Conservation (phyloP, 1,140 invertebrate genomes). For the Trachymyrmex cornetzi region DNA sequence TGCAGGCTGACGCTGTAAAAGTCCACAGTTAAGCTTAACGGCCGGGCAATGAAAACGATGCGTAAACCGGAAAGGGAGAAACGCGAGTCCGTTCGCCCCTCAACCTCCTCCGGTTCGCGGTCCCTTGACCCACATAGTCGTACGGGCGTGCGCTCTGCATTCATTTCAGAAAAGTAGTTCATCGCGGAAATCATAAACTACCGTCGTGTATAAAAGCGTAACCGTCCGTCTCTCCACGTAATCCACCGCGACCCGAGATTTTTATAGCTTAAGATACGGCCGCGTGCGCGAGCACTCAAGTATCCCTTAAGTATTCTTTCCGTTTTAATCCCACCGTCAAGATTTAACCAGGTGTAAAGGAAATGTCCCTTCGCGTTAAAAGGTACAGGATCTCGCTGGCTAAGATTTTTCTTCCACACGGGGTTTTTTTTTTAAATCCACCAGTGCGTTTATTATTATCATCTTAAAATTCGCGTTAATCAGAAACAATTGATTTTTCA, state of each 20-base stretch:
- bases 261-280: slow-evolving; percentile 45
- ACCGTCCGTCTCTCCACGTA: slow-evolving; percentile 51
- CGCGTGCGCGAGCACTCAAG: slow-evolving; percentile 8
- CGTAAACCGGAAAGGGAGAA: slow-evolving; percentile 65
- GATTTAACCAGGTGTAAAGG: slow-evolving; percentile 45
- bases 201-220: slow-evolving; percentile 55
- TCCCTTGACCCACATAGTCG: slow-evolving; percentile 47
- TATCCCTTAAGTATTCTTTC: slow-evolving; percentile 28
- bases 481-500: background rate
- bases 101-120: background rate
- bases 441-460: background rate
- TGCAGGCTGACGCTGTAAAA: slow-evolving; percentile 67
- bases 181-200: slow-evolving; percentile 64
- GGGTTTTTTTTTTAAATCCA: background rate
- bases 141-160: slow-evolving; percentile 2
- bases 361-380: background rate
- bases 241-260: slow-evolving; percentile 29
- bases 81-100: slow-evolving; percentile 2
- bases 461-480: background rate
- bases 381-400: background rate
- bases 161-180: slow-evolving; percentile 58
- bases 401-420: background rate
- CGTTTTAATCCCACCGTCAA: slow-evolving; percentile 56
- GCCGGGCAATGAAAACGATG: slow-evolving; percentile 73
- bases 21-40: slow-evolving; percentile 71